phyloP scores from a whole-genome alignment of 2,113 vertebrate genomes.

The Nicator chloris region DNA sequence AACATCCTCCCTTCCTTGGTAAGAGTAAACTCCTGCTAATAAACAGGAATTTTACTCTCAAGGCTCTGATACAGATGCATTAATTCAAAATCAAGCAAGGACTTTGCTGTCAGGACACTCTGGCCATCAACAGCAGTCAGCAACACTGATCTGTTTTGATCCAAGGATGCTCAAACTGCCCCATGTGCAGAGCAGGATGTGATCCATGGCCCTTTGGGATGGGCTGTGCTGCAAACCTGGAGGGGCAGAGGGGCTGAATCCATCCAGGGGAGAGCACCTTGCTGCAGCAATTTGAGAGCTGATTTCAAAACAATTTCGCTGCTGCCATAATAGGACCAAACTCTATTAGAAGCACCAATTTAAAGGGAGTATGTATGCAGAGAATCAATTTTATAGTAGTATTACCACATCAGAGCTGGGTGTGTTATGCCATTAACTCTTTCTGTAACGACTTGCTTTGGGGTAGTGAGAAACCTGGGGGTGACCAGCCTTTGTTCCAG shows the following conservation, averaged over 20 bases:
- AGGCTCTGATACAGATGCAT: background rate
- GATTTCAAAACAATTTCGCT: background rate
- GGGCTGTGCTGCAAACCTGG: background rate
- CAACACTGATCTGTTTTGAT: background rate
- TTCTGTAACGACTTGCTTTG: background rate
- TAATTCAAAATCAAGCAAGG: background rate
- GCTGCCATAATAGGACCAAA: background rate
- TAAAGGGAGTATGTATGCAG: background rate
- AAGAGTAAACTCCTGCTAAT: background rate
- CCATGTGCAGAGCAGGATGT: background rate
- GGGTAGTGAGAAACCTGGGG: background rate
- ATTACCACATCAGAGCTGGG: background rate
- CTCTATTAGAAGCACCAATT: background rate
- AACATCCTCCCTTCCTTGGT: background rate
- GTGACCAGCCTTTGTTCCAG: background rate
- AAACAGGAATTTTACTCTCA: background rate
- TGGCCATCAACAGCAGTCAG: background rate
- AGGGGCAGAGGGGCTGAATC: background rate
- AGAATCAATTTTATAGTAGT: background rate
- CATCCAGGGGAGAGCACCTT: background rate
- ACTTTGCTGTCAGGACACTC: background rate
- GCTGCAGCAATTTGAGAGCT: background rate
- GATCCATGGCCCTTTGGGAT: fast-evolving
- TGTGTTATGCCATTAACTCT: background rate
- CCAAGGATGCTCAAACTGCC: background rate